Evolutionary conservation across 2,888 invertebrate genomes (phyloP).

Genomic region (Dugesia japonica): DNA sequence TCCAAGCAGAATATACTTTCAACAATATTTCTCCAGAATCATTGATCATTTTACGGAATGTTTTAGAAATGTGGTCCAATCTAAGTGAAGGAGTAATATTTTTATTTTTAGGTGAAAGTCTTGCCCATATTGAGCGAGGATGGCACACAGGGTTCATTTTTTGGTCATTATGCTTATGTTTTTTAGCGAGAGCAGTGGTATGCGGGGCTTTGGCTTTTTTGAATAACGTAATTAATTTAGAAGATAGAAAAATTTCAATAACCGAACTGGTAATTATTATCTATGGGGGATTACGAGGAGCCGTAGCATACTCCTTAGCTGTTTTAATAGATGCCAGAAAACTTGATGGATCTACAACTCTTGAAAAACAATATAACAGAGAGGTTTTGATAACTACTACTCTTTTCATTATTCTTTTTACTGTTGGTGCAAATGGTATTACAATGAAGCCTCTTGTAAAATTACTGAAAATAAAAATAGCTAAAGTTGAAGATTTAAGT

Average conservation of each 20-base stretch:
- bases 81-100: constrained; percentile 53
- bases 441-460: constrained; percentile 89
- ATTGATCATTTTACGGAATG: constrained; percentile 51
- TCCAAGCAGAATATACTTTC: constrained; percentile 53
- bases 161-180: constrained; percentile 48
- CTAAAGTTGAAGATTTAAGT: constrained; percentile 20
- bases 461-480: constrained; percentile 62
- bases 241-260: constrained; percentile 28
- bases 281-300: constrained; percentile 53
- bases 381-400: constrained; percentile 68
- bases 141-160: constrained; percentile 51
- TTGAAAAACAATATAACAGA: constrained; percentile 35
- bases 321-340: constrained; percentile 46
- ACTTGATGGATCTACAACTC: constrained; percentile 34
- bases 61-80: constrained; percentile 51
- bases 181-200: constrained; percentile 47
- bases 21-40: constrained; percentile 53
- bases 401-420: constrained; percentile 87
- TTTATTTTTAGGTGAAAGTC: constrained; percentile 52
- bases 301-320: constrained; percentile 53
- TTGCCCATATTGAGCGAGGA: constrained; percentile 48
- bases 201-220: constrained; percentile 7
- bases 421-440: constrained; percentile 84
- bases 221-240: constrained; percentile 22
- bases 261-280: constrained; percentile 40